Evolutionary conservation across 2,888 invertebrate genomes (phyloP).

Genomic region (Phengaris arion): DNA sequence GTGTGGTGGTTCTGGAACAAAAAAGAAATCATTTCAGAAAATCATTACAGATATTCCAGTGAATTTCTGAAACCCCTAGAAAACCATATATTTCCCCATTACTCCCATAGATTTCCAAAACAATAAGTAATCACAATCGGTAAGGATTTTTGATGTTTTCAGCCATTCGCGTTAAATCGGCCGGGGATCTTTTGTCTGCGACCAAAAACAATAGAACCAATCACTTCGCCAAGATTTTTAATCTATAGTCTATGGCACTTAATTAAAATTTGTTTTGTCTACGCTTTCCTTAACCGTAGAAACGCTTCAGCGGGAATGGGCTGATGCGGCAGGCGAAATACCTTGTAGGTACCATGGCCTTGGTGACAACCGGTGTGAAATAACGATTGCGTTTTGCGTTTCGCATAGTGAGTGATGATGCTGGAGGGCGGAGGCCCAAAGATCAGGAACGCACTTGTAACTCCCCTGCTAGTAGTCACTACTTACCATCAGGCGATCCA

Average conservation of each 20-base stretch:
- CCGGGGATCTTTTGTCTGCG: slow-evolving; percentile 67
- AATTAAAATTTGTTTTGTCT: slow-evolving; percentile 21
- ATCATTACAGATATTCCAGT: background rate
- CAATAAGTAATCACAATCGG: slow-evolving; percentile 53
- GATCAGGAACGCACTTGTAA: background rate
- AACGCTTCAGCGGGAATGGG: background rate
- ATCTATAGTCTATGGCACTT: slow-evolving; percentile 21
- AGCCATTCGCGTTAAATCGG: slow-evolving; percentile 70
- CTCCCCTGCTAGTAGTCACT: background rate
- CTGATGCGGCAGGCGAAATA: background rate
- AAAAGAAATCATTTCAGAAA: background rate
- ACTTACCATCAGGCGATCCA: background rate
- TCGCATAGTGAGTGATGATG: no score
- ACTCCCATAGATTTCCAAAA: slow-evolving; percentile 50
- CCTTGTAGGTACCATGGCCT: background rate
- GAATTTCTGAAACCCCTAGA: slow-evolving; percentile 34
- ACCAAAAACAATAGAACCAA: slow-evolving; percentile 65
- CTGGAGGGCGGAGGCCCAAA: no score
- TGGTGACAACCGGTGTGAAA: background rate
- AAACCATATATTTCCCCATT: slow-evolving; percentile 38
- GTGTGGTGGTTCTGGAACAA: background rate
- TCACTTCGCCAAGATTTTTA: slow-evolving; percentile 50
- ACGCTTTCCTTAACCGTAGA: background rate
- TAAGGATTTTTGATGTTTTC: slow-evolving; percentile 65
- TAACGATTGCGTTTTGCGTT: no score